Conservation (phyloP, 2,888 invertebrate species). For the Drosophila histrio region DNA sequence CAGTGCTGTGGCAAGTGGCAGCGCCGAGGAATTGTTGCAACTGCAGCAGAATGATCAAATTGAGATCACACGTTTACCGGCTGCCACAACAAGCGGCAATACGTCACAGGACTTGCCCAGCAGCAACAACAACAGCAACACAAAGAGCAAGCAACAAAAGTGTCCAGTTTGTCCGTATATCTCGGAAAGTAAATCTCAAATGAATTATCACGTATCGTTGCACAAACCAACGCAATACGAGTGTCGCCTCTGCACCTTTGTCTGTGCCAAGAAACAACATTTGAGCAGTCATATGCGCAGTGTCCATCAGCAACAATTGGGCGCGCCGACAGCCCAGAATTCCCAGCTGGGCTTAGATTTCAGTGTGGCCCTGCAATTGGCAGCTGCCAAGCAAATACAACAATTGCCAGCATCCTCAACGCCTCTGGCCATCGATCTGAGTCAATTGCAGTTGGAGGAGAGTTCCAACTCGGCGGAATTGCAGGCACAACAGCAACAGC, state of each 20-base stretch:
- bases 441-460: slow-evolving; percentile 63
- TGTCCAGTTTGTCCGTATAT: slow-evolving; percentile 93
- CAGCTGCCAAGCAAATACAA: slow-evolving; percentile 72
- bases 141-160: slow-evolving; percentile 88
- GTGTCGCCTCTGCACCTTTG: slow-evolving; percentile 92
- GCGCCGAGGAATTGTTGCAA: slow-evolving; percentile 75
- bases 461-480: background rate
- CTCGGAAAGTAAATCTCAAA: slow-evolving; percentile 93
- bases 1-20: slow-evolving; percentile 55
- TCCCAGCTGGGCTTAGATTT: slow-evolving; percentile 60
- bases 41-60: slow-evolving; percentile 82
- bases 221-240: slow-evolving; percentile 87
- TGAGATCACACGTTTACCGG: slow-evolving; percentile 81
- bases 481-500: slow-evolving; percentile 16
- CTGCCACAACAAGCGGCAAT: slow-evolving; percentile 16
- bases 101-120: slow-evolving; percentile 9
- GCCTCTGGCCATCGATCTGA: slow-evolving; percentile 77
- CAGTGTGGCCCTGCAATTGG: slow-evolving; percentile 74
- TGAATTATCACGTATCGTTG: slow-evolving; percentile 93
- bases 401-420: slow-evolving; percentile 78
- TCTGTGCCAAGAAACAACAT: slow-evolving; percentile 91
- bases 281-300: slow-evolving; percentile 93
- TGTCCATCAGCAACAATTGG: slow-evolving; percentile 71
- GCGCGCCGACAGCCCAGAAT: background rate
- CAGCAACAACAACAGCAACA: slow-evolving; percentile 29